Conservation (phyloP, 2,113 vertebrate species). For the Phodopus roborovskii region DNA sequence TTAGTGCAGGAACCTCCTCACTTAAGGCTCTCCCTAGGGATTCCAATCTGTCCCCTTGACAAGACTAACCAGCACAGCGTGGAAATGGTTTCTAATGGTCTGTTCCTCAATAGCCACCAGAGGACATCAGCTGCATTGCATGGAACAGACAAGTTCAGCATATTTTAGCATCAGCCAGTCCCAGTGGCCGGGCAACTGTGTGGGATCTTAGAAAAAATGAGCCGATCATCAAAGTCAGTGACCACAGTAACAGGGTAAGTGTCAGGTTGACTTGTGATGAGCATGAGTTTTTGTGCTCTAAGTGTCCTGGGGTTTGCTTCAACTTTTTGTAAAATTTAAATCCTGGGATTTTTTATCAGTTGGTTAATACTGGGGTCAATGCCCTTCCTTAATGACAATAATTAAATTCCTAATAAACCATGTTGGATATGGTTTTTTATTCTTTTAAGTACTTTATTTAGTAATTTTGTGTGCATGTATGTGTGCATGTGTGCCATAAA, state of each 20-base stretch:
- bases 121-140: constrained; percentile 93
- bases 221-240: constrained; percentile 98
- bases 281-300: neutral
- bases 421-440: neutral
- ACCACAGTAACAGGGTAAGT: constrained; percentile 96
- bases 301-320: neutral
- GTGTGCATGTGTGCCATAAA: neutral
- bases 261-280: neutral
- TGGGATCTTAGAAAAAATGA: constrained; percentile 99
- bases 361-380: neutral
- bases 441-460: neutral
- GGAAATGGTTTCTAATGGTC: constrained; percentile 44
- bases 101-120: constrained; percentile 88
- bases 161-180: constrained; percentile 91
- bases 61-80: neutral
- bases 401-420: neutral
- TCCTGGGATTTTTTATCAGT: neutral
- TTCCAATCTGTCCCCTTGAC: neutral
- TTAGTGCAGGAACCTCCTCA: neutral
- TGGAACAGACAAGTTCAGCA: constrained; percentile 92
- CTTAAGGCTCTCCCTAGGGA: neutral
- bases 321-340: constrained; percentile 2
- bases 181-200: constrained; percentile 93
- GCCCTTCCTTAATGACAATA: neutral
- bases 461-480: neutral